These are phyloP conservation scores for Laticauda colubrina DNA, from an alignment of 2,113 vertebrate species.

Conservation along the genomic window DNA sequence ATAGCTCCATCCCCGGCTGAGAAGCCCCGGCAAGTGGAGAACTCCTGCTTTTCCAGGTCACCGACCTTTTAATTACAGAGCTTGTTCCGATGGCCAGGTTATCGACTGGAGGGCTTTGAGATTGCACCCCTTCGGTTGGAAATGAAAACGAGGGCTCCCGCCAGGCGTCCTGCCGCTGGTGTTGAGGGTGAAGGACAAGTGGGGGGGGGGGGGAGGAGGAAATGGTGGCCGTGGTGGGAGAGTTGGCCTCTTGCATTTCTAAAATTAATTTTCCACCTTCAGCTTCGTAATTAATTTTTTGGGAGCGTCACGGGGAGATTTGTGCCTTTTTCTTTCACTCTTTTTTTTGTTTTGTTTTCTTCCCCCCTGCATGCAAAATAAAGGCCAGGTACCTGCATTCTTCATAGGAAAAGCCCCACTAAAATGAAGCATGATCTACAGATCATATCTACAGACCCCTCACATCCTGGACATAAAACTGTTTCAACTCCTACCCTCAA, in stretches of 20 bases:
- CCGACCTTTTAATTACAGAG: constrained; percentile 87
- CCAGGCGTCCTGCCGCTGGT: constrained; percentile 61
- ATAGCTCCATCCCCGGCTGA: constrained; percentile 78
- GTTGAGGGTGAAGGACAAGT: constrained; percentile 58
- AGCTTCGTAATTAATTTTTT: constrained; percentile 78
- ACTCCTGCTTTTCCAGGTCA: constrained; percentile 79
- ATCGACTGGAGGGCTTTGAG: constrained; percentile 80
- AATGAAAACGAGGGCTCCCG: constrained; percentile 72
- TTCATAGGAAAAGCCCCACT: too few relatives aligned
- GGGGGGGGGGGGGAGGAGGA: constrained; percentile 45
- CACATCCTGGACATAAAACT: too few relatives aligned
- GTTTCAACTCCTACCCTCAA: too few relatives aligned
- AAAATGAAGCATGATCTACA: too few relatives aligned
- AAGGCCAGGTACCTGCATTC: too few relatives aligned
- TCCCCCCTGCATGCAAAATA: constrained; percentile 10
- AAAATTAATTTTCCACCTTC: constrained; percentile 79
- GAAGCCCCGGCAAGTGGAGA: constrained; percentile 76
- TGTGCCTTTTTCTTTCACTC: constrained; percentile 48
- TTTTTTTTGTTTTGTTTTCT: neutral
- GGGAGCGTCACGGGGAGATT: constrained; percentile 65
- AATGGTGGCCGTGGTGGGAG: constrained; percentile 49
- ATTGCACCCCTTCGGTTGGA: constrained; percentile 59
- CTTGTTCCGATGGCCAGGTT: constrained; percentile 83
- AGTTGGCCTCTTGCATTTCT: constrained; percentile 75
- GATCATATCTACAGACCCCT: too few relatives aligned